Evolutionary conservation across 2,113 vertebrate genomes (phyloP), one percentile per base, ranked within the genome.

Genomic region (Rhynchopsitta pachyrhyncha): DNA sequence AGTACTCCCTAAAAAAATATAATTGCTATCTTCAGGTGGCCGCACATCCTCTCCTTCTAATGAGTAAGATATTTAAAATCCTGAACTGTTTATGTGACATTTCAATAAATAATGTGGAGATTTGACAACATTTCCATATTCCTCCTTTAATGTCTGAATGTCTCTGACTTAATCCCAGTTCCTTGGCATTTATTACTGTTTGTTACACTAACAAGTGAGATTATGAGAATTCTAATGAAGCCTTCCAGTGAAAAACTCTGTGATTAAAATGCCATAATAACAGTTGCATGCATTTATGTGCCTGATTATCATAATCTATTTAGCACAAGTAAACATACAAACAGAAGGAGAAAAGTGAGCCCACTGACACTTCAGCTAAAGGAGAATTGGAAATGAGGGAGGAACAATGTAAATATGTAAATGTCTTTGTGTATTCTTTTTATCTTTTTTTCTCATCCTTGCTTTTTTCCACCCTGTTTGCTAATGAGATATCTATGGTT

Each of bases 171-270:
- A 98, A 99, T 98, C 98, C 98, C 97, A 97, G 98, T 98, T 98
- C 97, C 97, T 97, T 98, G 98, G 98, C 98, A 98, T 98, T 99
- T 98, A 98, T 98, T 98, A 97, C 98, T 98, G 98, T 99, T 99
- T 98, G 98, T 98, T 98, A 98, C 98, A 98, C 98, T 98, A 98
- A 98, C 98, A 98, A 98, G 98, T 98, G 97, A 99, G 98, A 99
- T 99, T 99, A 99, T 97, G 98, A 98, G 99, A 99, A 99, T 99
- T 97, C 98, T 99, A 99, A 99, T 99, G 98, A 99, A 99, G 98
- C 97, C 98, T 98, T 97, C 97, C 98, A 95, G 98, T 93, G 98
- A 98, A 98, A 98, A 98, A 98, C 97, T 98, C 97, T 98, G 98
- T 98, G 98, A 99, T 99, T 99, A 98, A 98, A 99, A 99, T 98